Conservation (phyloP, 2,113 vertebrate species). For the Anhinga rufa region DNA sequence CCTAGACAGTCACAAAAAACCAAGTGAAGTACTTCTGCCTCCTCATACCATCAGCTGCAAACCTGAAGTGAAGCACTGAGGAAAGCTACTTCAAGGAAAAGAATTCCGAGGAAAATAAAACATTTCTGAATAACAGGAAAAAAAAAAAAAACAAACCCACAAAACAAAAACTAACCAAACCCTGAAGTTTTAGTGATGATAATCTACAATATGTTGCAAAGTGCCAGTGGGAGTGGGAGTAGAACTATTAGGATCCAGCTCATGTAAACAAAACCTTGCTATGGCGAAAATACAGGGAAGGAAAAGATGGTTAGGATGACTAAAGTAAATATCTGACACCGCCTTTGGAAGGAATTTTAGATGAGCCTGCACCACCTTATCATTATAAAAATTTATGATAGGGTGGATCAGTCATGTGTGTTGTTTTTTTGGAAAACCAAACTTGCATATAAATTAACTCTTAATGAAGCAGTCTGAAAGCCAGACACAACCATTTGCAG, state of each 20-base stretch:
- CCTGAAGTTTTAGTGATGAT: background rate
- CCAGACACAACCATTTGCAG: constrained; percentile 58
- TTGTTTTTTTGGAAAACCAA: constrained; percentile 44
- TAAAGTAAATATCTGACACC: constrained; percentile 32
- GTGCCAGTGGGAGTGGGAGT: background rate
- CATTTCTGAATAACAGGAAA: background rate
- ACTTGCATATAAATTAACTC: constrained; percentile 55
- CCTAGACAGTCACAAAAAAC: background rate
- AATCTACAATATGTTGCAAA: constrained; percentile 6
- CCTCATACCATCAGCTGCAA: background rate
- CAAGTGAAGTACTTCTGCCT: background rate
- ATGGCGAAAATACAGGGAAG: background rate
- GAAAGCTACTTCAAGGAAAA: background rate
- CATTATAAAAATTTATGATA: constrained; percentile 63
- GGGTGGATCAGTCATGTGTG: constrained; percentile 50
- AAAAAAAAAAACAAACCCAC: background rate
- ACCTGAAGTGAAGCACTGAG: background rate
- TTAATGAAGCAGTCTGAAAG: constrained; percentile 52
- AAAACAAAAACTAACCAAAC: too few relatives aligned
- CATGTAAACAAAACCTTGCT: constrained; percentile 39
- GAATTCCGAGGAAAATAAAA: background rate
- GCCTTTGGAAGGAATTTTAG: constrained; percentile 33
- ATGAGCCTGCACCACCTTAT: constrained; percentile 38
- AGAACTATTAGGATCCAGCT: constrained; percentile 12
- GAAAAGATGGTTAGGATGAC: constrained; percentile 45